phyloP scores from a whole-genome alignment of 2,888 invertebrate species.

The Opisthograptis luteolata region DNA sequence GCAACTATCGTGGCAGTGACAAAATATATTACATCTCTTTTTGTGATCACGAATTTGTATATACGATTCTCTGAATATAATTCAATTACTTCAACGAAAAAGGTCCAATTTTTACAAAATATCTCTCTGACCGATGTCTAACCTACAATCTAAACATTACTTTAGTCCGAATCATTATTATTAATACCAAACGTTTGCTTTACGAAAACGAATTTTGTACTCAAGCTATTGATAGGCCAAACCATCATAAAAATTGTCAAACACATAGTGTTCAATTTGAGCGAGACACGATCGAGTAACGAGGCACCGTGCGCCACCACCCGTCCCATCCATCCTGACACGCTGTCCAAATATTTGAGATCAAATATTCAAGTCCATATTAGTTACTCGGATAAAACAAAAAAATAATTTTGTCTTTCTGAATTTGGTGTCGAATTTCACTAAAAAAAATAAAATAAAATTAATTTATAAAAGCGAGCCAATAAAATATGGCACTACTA shows the following conservation, averaged over 20 bases:
- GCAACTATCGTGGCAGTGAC: constrained; percentile 77
- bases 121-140: constrained; percentile 51
- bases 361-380: constrained; percentile 75
- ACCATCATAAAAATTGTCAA: constrained; percentile 33
- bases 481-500: constrained; percentile 80
- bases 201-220: constrained; percentile 62
- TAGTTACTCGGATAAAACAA: constrained; percentile 63
- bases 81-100: constrained; percentile 37
- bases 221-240: constrained; percentile 65
- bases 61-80: constrained; percentile 54
- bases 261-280: constrained; percentile 48
- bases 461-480: constrained; percentile 67
- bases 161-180: constrained; percentile 21
- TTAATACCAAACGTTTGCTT: constrained; percentile 16
- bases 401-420: constrained; percentile 63
- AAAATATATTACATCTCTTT: constrained; percentile 71
- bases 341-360: constrained; percentile 73
- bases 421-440: constrained; percentile 82
- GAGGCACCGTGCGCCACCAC: constrained; percentile 37
- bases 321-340: constrained; percentile 43
- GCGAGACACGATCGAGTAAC: constrained; percentile 32
- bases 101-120: constrained; percentile 65
- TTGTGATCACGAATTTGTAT: constrained; percentile 54
- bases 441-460: constrained; percentile 70
- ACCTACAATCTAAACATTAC: constrained; percentile 25